Evolutionary conservation across 2,797 vertebrate species (phyloP), one percentile per base, ranked within the genome.

Genomic region (Psittacula derbiana): DNA sequence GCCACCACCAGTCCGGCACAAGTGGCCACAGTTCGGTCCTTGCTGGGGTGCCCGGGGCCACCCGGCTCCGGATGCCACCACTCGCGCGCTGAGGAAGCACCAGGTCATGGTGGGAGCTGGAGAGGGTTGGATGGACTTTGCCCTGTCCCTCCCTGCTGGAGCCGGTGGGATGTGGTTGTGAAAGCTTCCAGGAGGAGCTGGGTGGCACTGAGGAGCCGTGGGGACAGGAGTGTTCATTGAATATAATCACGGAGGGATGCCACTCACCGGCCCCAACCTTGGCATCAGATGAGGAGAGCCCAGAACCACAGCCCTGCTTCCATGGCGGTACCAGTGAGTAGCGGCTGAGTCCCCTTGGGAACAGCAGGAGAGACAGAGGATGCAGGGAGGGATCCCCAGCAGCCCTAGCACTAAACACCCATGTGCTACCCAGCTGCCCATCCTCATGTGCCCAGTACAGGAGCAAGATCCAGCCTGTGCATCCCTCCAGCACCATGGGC

Each of bases 341-440:
- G 25, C 6, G 23, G 15, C 10, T 16, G 33, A 17, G 36, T 15
- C 4, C 41, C 20, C 31, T 71, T 8, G 3, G 43, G 49, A 61
- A n/a, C 18, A 60, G n/a, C 38, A 14, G 27, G 38, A 46, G 55
- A 30, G 57, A 25, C 43, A 72, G 9, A 57, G 44, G 15, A 50
- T 61, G 23, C 8, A 2, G 18, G 8, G 44, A 24, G n/a, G 50
- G 31, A n/a, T 73, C 52, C 60, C 52, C 67, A 24, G 16, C 2
- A 0, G 33, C 8, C 15, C 40, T 11, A 57, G 21, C 55, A 33
- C 67, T 23, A 52, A 52, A 13, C 44, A 27, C 23, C 38, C 55
- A 8, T 1, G 2, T 0, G 0, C 19, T 40, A 3, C 25, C 38
- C 1, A 2, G 7, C 24, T 49, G 57, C 50, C 3, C 12, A 1